A percentile compares a stretch with the other conserved stretches of the same genome.
These are phyloP conservation scores for Microcebus murinus DNA, from an alignment of 2,113 vertebrate genomes.

Conservation along the genomic window DNA sequence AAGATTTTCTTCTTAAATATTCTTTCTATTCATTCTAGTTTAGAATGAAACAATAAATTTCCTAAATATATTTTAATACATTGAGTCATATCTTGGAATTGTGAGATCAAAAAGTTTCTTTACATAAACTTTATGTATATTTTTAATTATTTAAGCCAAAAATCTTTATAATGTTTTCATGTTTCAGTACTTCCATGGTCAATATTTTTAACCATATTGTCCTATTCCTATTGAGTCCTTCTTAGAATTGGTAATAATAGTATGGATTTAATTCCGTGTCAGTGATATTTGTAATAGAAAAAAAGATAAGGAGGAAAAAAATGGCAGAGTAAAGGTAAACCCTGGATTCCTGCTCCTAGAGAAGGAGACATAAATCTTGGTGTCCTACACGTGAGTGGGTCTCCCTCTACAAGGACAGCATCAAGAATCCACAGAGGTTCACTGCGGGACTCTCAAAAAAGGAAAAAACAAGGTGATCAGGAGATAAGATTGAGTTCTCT, in stretches of 20 bases:
- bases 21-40: not conserved
- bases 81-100: not conserved
- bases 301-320: not conserved
- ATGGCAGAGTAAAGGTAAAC: too few relatives aligned
- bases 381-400: too few relatives aligned
- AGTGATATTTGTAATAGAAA: not conserved
- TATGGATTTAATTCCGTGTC: not conserved
- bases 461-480: too few relatives aligned
- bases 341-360: too few relatives aligned
- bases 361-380: too few relatives aligned
- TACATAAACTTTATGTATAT: not conserved
- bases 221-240: not conserved
- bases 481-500: too few relatives aligned
- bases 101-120: not conserved
- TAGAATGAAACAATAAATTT: not conserved
- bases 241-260: not conserved
- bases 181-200: not conserved
- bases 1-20: not conserved
- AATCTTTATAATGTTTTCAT: not conserved
- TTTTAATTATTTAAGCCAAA: not conserved
- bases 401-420: too few relatives aligned
- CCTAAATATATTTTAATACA: not conserved
- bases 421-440: too few relatives aligned
- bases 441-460: too few relatives aligned
- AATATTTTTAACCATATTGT: not conserved